Evolutionary conservation across 2,113 vertebrate genomes (phyloP).

Genomic region (Hydrochoerus hydrochaeris): DNA sequence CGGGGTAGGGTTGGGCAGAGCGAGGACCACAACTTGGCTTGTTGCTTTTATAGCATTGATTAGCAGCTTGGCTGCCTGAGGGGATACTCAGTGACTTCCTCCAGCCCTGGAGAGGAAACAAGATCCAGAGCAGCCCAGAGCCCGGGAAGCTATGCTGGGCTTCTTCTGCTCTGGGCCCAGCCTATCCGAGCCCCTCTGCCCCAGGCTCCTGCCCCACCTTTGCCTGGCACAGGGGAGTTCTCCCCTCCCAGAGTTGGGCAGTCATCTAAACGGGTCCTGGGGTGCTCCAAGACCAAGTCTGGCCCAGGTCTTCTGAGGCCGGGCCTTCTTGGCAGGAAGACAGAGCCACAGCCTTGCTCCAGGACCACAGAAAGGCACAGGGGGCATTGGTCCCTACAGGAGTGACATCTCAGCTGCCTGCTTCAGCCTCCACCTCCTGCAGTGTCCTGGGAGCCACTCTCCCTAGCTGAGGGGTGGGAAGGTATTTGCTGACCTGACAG

Average conservation of each 20-base stretch:
- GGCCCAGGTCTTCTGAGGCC: not conserved
- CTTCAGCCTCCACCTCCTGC: not conserved
- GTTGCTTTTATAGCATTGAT: not conserved
- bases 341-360: not conserved
- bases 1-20: not conserved
- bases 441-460: not conserved
- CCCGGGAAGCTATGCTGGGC: not conserved
- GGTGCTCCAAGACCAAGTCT: not conserved
- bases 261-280: not conserved
- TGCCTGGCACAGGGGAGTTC: not conserved
- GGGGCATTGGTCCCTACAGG: not conserved
- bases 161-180: not conserved
- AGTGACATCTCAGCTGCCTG: not conserved
- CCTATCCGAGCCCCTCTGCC: not conserved
- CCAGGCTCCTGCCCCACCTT: not conserved
- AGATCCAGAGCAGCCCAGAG: not conserved
- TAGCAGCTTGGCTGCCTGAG: not conserved
- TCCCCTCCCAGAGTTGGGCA: not conserved
- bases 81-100: not conserved
- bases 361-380: not conserved
- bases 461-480: not conserved
- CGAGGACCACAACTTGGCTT: not conserved
- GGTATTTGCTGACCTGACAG: not conserved
- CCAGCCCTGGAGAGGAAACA: not conserved
- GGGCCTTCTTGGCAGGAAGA: not conserved